Evolutionary conservation across 2,888 invertebrate species (phyloP).

Genomic region (Lydus trimaculatus): DNA sequence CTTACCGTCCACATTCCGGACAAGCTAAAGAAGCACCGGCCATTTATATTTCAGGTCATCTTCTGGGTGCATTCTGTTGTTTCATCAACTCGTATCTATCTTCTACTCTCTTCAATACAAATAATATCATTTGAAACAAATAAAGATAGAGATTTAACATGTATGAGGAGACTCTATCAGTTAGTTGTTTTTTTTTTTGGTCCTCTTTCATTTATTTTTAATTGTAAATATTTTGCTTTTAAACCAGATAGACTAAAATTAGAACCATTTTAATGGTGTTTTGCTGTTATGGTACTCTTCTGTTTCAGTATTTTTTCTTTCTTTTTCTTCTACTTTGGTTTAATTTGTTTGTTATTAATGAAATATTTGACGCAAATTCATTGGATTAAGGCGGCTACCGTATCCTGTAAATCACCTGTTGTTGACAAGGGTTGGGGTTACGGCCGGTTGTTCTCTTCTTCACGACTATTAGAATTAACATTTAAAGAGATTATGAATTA

Average conservation of each 20-base stretch:
- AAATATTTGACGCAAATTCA: conserved; percentile 6
- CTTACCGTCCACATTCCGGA: conserved; percentile 10
- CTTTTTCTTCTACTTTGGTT: background rate
- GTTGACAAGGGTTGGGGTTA: conserved; percentile 11
- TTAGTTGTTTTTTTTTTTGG: background rate
- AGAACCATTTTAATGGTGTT: conserved; percentile 2
- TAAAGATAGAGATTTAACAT: background rate
- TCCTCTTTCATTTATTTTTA: background rate
- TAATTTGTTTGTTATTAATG: conserved; percentile 3
- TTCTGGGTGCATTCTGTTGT: background rate
- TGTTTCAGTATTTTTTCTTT: background rate
- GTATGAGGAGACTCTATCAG: background rate
- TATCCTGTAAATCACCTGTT: conserved; percentile 9
- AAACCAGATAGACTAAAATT: conserved; percentile 1
- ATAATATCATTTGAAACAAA: background rate
- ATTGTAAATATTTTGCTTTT: conserved; percentile 1
- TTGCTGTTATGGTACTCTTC: background rate
- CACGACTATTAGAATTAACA: background rate
- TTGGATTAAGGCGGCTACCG: background rate
- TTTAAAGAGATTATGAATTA: background rate
- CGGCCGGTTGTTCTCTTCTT: background rate
- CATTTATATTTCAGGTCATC: conserved; percentile 9
- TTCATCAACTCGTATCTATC: background rate
- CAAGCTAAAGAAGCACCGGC: background rate
- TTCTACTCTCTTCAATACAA: background rate